Base-by-base conservation (phyloP, 2,113 vertebrate species). In the Sorex araneus region DNA sequence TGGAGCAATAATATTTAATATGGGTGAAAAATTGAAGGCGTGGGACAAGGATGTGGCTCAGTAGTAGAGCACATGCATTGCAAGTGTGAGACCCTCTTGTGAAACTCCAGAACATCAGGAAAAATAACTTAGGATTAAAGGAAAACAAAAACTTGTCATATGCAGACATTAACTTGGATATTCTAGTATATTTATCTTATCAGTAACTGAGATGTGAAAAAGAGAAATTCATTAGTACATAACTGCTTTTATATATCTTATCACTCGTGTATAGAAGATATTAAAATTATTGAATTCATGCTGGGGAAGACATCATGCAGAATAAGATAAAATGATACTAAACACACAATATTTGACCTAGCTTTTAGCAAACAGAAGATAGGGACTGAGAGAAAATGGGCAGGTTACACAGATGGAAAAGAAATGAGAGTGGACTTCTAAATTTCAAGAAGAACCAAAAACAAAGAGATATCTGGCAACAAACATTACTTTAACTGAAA, bases 141-240 rank as follows among this genome's bases (percentile, higher is more conserved):
- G 47, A 50, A 50, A 10, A n/a, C n/a, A 50, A 50, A 50, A 50
- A 10, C 47, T 50, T 40, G 40, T 30, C 18, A 3, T 80, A 19
- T 70, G 76, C 76, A 6, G 57, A 74, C 67, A 66, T 8, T 87
- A 54, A 87, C 2, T 50, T 50, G 47, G 9, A 10, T 50, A 50
- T 50, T 50, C 47, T 40, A 34, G 21, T 36, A 28, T 25, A 81
- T 7, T 32, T 27, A 30, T 81, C 6, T 64, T 6, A 28, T 23
- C 9, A 76, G 5, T 50, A 64, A 16, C 77, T 13, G 16, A 66
- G 85, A 71, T 78, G 27, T 82, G 40, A 43, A 69, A 86, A 74
- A 50, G 9, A 78, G 21, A 89, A 87, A 77, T 92, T 57, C 71
- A 40, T 90, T 91, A 50, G 47, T 10, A 50, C 47, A 50, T 10